Conservation (phyloP, 1,140 invertebrate species). For the Tetramorium simillimum region DNA sequence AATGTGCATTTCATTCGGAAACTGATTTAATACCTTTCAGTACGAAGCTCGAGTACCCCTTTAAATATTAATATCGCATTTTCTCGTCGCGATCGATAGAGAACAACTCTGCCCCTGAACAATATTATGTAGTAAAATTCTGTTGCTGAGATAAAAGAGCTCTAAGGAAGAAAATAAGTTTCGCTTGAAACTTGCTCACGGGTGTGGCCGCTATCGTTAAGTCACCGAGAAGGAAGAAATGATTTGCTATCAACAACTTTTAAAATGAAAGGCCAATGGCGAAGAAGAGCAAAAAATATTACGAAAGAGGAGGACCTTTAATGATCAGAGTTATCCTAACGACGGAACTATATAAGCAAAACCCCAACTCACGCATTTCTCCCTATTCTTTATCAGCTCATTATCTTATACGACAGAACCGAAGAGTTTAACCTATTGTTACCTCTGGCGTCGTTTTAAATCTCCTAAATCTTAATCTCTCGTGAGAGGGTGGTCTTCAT, state of each 20-base stretch:
- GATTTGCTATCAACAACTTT: conserved; percentile 44
- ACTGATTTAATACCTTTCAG: conserved; percentile 43
- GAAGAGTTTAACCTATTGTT: conserved; percentile 25
- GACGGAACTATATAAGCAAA: conserved; percentile 32
- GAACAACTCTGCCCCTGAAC: neutral
- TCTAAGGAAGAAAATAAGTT: conserved; percentile 2
- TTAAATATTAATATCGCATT: conserved; percentile 51
- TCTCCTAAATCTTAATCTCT: conserved; percentile 5
- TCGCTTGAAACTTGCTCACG: neutral
- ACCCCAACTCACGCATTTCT: conserved; percentile 36
- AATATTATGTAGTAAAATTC: conserved; percentile 53
- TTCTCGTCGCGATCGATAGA: conserved; percentile 50
- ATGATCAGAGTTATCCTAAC: conserved; percentile 64
- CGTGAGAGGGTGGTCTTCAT: neutral
- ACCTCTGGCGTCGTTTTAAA: neutral
- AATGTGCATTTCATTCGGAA: conserved; percentile 15
- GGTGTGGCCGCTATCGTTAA: neutral
- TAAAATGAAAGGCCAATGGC: conserved; percentile 39
- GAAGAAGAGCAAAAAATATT: conserved; percentile 63
- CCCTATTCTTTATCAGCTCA: conserved; percentile 61
- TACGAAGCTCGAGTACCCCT: conserved; percentile 1
- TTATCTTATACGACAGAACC: conserved; percentile 45
- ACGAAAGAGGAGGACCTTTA: conserved; percentile 61
- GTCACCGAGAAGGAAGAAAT: neutral
- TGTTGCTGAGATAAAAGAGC: neutral